Evolutionary conservation across 1,140 invertebrate species (phyloP), one percentile per base, ranked within the genome.

Genomic region (Conus ventricosus): DNA sequence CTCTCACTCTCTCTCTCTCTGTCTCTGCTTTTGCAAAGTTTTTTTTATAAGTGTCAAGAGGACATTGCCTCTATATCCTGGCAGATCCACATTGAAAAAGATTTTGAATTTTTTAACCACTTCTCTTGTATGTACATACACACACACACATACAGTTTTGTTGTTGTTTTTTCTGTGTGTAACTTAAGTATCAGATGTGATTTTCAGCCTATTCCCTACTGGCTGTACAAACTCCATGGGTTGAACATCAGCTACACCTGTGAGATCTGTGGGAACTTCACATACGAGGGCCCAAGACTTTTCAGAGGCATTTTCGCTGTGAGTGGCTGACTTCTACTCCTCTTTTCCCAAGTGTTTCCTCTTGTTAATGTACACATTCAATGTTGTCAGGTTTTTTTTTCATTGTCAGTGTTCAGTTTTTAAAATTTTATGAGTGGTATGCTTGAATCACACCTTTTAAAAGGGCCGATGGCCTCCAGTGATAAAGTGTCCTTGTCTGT

Each of bases 241-340:
- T 96, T 99, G 1, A 99, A 99, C 95, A 99, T 99, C 82, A 99
- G 98, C 94, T 99, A 99, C 94, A 99, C 98, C 89, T 99, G 99
- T 95, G 99, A 99, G 95, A 99, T 99, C 89, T 99, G 99, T 96
- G 99, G 99, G n/a, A 99, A 99, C 95, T 99, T 98, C 92, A 98
- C 98, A 0, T 99, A 99, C 99, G 99, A 95, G 99, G 99, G 1
- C 99, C 99, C 0, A 99, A 99, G 95, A 99, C 99, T n/a, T 99
- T 99, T 95, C 99, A 99, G 95, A 96, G 98, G 85, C 99, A 99
- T 96, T 99, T 99, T 99, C 96, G 98, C 99, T 4, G 96, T 97
- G 95, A 96, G 96, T 95, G n/a, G 57, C n/a, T 39, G n/a, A 0
- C 51, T 10, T 20, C 25, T 4, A 20, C 53, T 20, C 11, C 23